phyloP scores from a whole-genome alignment of 2,888 invertebrate species.

The Bembecia ichneumoniformis region DNA sequence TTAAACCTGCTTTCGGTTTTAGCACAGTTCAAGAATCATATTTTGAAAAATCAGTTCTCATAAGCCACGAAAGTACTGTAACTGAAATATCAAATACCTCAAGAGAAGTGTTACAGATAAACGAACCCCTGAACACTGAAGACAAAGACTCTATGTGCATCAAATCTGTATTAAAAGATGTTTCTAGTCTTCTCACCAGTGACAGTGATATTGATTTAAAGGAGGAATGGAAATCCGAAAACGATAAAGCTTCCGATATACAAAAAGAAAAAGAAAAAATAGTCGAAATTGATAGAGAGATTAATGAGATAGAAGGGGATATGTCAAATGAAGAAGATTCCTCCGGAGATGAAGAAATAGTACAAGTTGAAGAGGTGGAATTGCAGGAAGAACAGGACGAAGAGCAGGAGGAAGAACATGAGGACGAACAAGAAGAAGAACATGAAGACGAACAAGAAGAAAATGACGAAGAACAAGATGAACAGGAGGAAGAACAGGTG shows the following conservation, averaged over 20 bases:
- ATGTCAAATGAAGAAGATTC: slow-evolving; percentile 30
- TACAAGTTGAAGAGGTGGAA: slow-evolving; percentile 9
- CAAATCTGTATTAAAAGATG: slow-evolving; percentile 20
- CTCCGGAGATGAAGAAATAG: slow-evolving; percentile 11
- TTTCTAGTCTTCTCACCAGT: slow-evolving; percentile 51
- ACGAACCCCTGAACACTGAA: slow-evolving; percentile 11
- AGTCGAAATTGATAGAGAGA: slow-evolving; percentile 59
- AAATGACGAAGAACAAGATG: slow-evolving; percentile 8
- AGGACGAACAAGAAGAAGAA: too few species aligned
- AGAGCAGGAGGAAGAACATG: slow-evolving; percentile 5
- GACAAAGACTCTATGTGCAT: slow-evolving; percentile 3
- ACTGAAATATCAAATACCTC: slow-evolving; percentile 16
- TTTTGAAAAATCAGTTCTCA: slow-evolving; percentile 43
- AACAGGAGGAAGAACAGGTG: slow-evolving; percentile 11
- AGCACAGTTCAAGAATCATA: slow-evolving; percentile 18
- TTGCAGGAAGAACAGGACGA: slow-evolving; percentile 15
- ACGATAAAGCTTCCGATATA: slow-evolving; percentile 29
- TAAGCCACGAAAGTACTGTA: slow-evolving; percentile 37
- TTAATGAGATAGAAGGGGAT: slow-evolving; percentile 54
- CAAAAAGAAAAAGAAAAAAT: slow-evolving; percentile 53
- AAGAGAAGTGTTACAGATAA: slow-evolving; percentile 24
- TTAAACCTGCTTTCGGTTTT: slow-evolving; percentile 38
- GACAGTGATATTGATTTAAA: slow-evolving; percentile 46
- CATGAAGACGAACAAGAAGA: slow-evolving; percentile 16
- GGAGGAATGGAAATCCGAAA: slow-evolving; percentile 18